Conservation (phyloP, 1,140 invertebrate genomes). For the Procambarus clarkii region DNA sequence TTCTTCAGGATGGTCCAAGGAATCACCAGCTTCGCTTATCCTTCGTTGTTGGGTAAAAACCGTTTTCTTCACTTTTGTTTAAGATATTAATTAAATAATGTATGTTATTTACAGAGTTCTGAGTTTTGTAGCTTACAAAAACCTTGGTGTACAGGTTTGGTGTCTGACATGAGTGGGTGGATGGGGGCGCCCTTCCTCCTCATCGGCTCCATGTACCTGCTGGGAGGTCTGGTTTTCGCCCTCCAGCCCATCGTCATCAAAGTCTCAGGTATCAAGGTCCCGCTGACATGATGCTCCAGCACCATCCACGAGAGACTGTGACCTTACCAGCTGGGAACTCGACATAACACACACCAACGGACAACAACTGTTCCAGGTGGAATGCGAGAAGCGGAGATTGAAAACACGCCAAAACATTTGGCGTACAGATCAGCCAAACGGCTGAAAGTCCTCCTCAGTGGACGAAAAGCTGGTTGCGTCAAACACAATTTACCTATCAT, state of each 20-base stretch:
- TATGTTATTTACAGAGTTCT: neutral
- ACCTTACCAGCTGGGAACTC: no score
- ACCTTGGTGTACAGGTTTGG: slow-evolving; percentile 8
- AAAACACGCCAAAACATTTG: no score
- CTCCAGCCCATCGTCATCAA: slow-evolving; percentile 21
- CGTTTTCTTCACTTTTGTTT: neutral
- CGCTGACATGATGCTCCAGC: neutral
- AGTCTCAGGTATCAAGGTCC: neutral
- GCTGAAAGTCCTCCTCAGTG: no score
- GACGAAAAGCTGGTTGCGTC: no score
- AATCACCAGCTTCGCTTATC: slow-evolving; percentile 40
- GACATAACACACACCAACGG: no score
- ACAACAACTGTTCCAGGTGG: no score
- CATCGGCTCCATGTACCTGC: neutral
- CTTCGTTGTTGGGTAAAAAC: slow-evolving; percentile 39
- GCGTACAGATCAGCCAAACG: no score
- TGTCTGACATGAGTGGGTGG: slow-evolving; percentile 12
- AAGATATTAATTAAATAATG: neutral
- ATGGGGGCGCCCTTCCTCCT: slow-evolving; percentile 17
- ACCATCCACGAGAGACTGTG: no score
- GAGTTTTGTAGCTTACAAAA: neutral
- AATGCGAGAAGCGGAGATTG: no score
- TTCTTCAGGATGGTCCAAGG: slow-evolving; percentile 65
- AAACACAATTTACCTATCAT: no score
- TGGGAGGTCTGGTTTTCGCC: slow-evolving; percentile 26